Conservation (phyloP, 2,797 vertebrate genomes). For the Pseudochirops cupreus region DNA sequence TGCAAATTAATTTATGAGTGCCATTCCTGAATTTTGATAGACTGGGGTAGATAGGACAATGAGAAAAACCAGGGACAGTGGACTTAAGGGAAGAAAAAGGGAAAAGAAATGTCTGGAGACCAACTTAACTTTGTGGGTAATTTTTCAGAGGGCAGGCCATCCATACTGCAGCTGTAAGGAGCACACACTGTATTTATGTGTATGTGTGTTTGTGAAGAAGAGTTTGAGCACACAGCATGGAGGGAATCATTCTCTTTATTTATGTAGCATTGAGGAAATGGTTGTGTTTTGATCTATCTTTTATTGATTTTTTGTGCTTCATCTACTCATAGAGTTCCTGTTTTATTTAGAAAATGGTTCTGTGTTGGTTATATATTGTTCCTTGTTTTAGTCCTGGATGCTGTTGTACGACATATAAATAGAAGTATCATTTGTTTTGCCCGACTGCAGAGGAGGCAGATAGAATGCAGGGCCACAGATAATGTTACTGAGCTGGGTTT, state of each 20-base stretch:
- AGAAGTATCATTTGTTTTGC: constrained; percentile 60
- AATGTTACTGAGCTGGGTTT: constrained; percentile 55
- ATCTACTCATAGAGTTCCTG: constrained; percentile 16
- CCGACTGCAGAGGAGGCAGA: constrained; percentile 37
- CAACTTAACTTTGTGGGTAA: neutral
- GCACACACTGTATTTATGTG: neutral
- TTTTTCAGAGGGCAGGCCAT: neutral
- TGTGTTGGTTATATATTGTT: constrained; percentile 26
- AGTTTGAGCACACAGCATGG: neutral
- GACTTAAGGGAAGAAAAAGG: constrained; percentile 26
- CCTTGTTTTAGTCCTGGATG: constrained; percentile 43
- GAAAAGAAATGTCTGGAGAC: constrained; percentile 14
- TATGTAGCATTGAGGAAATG: constrained; percentile 22
- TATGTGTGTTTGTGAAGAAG: neutral
- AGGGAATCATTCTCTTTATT: constrained; percentile 40
- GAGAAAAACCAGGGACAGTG: neutral
- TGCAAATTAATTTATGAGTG: constrained; percentile 25
- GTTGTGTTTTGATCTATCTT: constrained; percentile 36
- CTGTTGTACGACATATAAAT: constrained; percentile 25
- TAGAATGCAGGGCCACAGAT: constrained; percentile 55
- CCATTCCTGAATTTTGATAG: constrained; percentile 30
- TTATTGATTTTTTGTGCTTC: constrained; percentile 45
- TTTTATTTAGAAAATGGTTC: constrained; percentile 55
- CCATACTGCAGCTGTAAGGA: constrained; percentile 9
- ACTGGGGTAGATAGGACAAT: neutral